Evolutionary conservation across 2,797 vertebrate genomes (phyloP), one percentile per base, ranked within the genome.

Genomic region (Limosa lapponica): DNA sequence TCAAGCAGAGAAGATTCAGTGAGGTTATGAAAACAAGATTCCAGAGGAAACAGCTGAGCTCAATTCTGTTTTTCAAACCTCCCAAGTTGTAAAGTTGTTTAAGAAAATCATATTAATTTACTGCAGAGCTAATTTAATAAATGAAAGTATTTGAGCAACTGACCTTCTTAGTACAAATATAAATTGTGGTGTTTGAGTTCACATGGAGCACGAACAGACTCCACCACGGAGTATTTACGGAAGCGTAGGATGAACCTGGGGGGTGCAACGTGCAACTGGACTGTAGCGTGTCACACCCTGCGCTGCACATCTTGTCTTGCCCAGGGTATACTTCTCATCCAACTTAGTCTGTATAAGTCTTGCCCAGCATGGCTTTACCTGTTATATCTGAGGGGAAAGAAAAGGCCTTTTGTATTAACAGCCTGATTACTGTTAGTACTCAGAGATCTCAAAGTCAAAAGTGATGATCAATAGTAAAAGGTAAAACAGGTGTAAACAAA

Each of bases 71-170:
- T 97, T 96, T 93, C 78, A 93, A 97, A 96, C 94, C 96, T 98
- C 94, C 96, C 97, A 98, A 96, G 96, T 96, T 95, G 92, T 95
- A 97, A 97, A 96, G 89, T 90, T 96, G 85, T 96, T 96, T 88
- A 95, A 93, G 75, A 94, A 97, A 97, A 98, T 95, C 59, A 28
- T 93, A 97, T 91, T 89, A 97, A 98, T 98, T 98, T 97, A 97
- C 95, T 97, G 90, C 93, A 90, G 81, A 97, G 95, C 90, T 98
- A 97, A 98, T 97, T 98, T 96, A 98, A 98, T 97, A 97, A 97
- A 98, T 97, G 97, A 90, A 97, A 97, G 85, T 94, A 97, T 98
- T 96, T 97, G 94, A 97, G 92, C 66, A 93, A 87, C 77, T 98
- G 97, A 97, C 90, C 96, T 98, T 97, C 89, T 78, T 93, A 78